Base-by-base conservation (phyloP, 2,888 invertebrate species). In the Eudasyphora cyanicolor region DNA sequence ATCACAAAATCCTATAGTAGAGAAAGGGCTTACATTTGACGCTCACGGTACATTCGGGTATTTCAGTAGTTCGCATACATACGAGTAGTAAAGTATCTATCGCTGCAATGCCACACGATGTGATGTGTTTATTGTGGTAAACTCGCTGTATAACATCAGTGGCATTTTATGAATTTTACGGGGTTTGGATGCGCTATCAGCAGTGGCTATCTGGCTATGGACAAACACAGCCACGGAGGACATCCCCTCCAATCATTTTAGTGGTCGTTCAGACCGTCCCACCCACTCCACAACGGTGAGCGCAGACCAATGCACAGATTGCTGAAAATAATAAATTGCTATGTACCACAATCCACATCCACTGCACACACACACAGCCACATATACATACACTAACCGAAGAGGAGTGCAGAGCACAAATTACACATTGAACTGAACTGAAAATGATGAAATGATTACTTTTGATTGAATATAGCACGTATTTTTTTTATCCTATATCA, bases 241-340 rank as follows among this genome's bases (percentile, higher is more conserved):
- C n/a, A n/a, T n/a, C n/a, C n/a, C n/a, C n/a, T n/a, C n/a, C n/a
- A n/a, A n/a, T n/a, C n/a, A n/a, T n/a, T n/a, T n/a, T n/a, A n/a
- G n/a, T n/a, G n/a, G n/a, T n/a, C n/a, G n/a, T n/a, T n/a, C n/a
- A n/a, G n/a, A n/a, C n/a, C n/a, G n/a, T 35, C 35, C 35, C 35
- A 54, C 21, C 54, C 54, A 54, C n/a, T n/a, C n/a, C n/a, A n/a
- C n/a, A n/a, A n/a, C n/a, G n/a, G n/a, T n/a, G n/a, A n/a, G n/a
- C n/a, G 54, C 24, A 24, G 21, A 54, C 19, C 19, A 12, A 17
- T 21, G 24, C 21, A 54, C 24, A 54, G 54, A 64, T 64, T 64
- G 64, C 64, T 19, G 64, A 21, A 64, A 64, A 64, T 64, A 64
- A 64, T 64, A 64, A 64, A 64, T 64, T 64, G 64, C 64, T 7